Percentiles rank a stretch among this genome's conserved stretches.
Conservation (phyloP, 2,113 vertebrate genomes). For the Bubo bubo region DNA sequence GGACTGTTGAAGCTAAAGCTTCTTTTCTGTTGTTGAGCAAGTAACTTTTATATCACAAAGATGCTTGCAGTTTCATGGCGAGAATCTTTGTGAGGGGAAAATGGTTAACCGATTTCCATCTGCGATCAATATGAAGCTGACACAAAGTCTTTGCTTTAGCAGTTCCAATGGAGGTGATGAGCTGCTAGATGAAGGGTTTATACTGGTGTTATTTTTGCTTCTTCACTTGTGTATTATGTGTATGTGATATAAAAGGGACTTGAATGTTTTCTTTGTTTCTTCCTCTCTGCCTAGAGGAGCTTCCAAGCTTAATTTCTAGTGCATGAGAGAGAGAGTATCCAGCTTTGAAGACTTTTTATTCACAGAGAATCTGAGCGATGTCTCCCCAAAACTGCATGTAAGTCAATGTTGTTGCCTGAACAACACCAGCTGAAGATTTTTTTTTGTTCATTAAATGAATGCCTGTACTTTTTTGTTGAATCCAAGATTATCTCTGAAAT, state of each 20-base stretch:
- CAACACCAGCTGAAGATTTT: background rate
- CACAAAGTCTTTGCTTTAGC: background rate
- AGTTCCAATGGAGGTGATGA: background rate
- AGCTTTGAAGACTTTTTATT: background rate
- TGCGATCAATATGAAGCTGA: background rate
- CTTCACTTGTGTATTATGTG: background rate
- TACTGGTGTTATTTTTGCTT: constrained; percentile 8
- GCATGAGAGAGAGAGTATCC: background rate
- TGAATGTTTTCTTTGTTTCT: constrained; percentile 32
- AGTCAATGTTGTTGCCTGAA: background rate
- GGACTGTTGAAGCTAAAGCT: background rate
- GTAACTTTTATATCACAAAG: background rate
- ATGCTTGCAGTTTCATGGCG: background rate
- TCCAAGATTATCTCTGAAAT: background rate
- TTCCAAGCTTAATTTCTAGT: background rate
- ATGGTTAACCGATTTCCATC: constrained; percentile 5
- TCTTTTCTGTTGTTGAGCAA: background rate
- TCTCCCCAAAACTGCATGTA: background rate
- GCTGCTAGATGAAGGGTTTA: background rate
- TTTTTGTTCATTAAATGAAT: background rate
- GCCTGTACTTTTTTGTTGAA: background rate
- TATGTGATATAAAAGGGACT: background rate
- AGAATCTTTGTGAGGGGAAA: background rate
- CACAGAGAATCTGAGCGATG: background rate
- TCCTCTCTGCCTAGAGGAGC: background rate